Percentiles rank a stretch among this genome's conserved stretches.
Conservation (phyloP, 2,888 invertebrate genomes). For the Labia minor region DNA sequence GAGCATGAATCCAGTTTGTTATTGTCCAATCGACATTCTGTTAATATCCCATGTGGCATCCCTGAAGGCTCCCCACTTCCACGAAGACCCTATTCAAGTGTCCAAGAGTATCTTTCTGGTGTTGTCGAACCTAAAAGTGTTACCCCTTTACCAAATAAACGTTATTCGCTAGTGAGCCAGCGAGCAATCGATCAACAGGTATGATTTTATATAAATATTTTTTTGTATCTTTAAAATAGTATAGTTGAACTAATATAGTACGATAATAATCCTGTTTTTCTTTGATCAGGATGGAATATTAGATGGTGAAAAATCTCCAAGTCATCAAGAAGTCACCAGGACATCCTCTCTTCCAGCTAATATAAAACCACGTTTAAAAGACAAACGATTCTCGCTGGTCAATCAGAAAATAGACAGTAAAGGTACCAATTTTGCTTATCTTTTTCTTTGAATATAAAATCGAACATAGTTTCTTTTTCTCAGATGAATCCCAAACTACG, state of each 20-base stretch:
- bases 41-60: not conserved
- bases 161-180: not conserved
- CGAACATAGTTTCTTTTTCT: too few species aligned
- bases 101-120: not conserved
- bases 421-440: constrained; percentile 19
- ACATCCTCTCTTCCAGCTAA: not conserved
- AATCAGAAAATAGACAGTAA: constrained; percentile 19
- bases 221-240: too few species aligned
- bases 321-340: constrained; percentile 16
- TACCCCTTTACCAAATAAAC: not conserved
- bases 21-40: not conserved
- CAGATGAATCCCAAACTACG: constrained; percentile 24
- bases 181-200: not conserved
- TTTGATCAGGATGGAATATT: not conserved
- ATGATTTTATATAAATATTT: not conserved
- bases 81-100: not conserved
- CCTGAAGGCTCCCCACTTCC: not conserved
- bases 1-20: not conserved
- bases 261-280: too few species aligned
- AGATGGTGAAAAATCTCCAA: not conserved
- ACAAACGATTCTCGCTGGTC: constrained; percentile 18
- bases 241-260: too few species aligned
- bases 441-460: too few species aligned
- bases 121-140: not conserved
- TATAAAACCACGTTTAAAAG: not conserved